These are phyloP conservation scores for Mactromeris polynyma DNA, from an alignment of 2,888 invertebrate genomes.

Conservation along the genomic window DNA sequence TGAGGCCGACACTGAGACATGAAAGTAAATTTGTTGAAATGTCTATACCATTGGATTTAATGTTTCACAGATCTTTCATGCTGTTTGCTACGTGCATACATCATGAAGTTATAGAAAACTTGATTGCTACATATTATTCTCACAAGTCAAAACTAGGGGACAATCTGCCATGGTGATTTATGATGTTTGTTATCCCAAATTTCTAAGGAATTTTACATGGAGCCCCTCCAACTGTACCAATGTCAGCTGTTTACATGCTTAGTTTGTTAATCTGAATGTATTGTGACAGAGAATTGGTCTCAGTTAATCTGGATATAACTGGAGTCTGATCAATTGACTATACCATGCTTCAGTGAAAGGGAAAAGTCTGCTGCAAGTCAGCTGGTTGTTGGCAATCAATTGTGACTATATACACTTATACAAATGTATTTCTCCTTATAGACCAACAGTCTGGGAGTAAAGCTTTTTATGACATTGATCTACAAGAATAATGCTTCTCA, in stretches of 20 bases:
- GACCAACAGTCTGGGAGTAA: conserved; percentile 22
- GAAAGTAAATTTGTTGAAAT: neutral
- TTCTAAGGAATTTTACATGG: too few species aligned
- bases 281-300: neutral
- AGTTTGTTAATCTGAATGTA: neutral
- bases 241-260: neutral
- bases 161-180: neutral
- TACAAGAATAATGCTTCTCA: conserved; percentile 33
- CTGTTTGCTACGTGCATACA: neutral
- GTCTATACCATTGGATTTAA: neutral
- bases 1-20: neutral
- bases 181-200: neutral
- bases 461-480: conserved; percentile 49
- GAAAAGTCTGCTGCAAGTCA: neutral
- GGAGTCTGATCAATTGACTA: neutral
- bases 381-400: neutral
- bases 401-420: neutral
- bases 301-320: neutral
- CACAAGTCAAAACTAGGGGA: neutral
- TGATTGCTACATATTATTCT: neutral
- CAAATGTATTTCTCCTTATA: neutral
- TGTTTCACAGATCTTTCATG: neutral
- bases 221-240: too few species aligned
- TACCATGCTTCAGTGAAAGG: neutral
- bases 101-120: neutral